phyloP scores from a whole-genome alignment of 1,140 invertebrate species.

The Bemisia tabaci region DNA sequence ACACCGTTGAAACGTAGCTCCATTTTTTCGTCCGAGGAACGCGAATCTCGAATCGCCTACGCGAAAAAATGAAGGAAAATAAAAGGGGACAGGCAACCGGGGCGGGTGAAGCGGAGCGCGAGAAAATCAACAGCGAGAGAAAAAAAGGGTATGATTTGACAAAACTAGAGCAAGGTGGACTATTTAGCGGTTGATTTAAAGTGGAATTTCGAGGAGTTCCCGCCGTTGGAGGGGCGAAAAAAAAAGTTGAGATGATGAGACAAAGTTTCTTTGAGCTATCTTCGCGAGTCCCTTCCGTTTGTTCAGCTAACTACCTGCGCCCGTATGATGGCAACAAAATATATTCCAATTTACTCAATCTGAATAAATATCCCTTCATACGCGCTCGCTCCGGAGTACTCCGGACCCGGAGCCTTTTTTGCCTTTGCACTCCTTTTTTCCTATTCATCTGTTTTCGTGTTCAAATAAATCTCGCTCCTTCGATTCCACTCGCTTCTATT shows the following conservation, averaged over 20 bases:
- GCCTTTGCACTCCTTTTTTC: background rate
- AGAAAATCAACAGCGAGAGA: too few species aligned
- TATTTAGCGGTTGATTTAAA: background rate
- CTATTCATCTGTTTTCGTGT: background rate
- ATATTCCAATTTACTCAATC: background rate
- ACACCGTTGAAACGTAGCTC: too few species aligned
- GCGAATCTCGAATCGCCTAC: too few species aligned
- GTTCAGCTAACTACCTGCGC: background rate
- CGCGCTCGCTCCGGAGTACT: background rate
- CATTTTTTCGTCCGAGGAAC: too few species aligned
- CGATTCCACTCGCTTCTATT: too few species aligned
- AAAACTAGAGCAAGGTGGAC: background rate
- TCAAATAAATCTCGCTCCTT: background rate
- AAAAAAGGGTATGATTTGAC: too few species aligned
- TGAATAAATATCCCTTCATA: background rate
- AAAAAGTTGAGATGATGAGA: background rate
- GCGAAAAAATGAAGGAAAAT: too few species aligned
- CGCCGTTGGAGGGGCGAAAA: background rate
- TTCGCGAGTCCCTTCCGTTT: background rate
- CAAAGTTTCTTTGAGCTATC: background rate
- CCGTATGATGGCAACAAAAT: background rate
- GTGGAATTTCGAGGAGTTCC: background rate
- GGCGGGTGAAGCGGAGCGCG: too few species aligned
- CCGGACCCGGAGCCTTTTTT: background rate
- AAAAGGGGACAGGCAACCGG: too few species aligned